Percentiles rank a stretch among this genome's conserved stretches.
phyloP scores from a whole-genome alignment of 2,797 vertebrate species.

The Pitangus sulphuratus region DNA sequence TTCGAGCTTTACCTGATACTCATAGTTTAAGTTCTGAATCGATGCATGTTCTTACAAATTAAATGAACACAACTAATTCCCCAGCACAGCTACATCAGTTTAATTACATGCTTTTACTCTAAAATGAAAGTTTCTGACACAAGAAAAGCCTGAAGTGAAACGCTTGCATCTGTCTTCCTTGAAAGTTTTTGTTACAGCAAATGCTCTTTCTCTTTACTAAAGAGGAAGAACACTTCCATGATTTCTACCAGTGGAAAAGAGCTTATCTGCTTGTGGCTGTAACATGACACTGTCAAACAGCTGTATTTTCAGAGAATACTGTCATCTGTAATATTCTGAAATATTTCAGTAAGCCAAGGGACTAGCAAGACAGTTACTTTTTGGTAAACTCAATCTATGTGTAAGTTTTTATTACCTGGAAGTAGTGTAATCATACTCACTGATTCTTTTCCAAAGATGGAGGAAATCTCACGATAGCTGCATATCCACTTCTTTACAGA shows the following conservation, averaged over 20 bases:
- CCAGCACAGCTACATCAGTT: not conserved
- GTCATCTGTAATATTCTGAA: not conserved
- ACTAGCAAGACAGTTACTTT: not conserved
- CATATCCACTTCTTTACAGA: not conserved
- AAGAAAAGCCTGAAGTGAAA: not conserved
- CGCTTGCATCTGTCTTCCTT: not conserved
- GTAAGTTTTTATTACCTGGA: not conserved
- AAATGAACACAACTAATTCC: not conserved
- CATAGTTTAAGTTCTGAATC: not conserved
- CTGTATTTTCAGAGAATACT: not conserved
- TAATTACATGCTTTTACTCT: slow-evolving; percentile 1
- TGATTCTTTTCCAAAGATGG: not conserved
- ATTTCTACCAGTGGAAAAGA: not conserved
- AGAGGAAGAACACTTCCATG: not conserved
- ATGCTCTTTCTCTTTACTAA: not conserved
- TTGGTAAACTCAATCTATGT: not conserved
- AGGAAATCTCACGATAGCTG: not conserved
- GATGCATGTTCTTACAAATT: not conserved
- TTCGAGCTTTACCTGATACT: not conserved
- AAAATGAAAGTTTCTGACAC: not conserved
- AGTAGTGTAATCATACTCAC: not conserved
- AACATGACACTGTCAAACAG: not conserved
- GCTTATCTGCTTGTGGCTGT: not conserved
- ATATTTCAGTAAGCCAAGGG: not conserved
- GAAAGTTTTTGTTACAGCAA: not conserved